phyloP scores from a whole-genome alignment of 2,113 vertebrate genomes.

The Oryzias melastigma region DNA sequence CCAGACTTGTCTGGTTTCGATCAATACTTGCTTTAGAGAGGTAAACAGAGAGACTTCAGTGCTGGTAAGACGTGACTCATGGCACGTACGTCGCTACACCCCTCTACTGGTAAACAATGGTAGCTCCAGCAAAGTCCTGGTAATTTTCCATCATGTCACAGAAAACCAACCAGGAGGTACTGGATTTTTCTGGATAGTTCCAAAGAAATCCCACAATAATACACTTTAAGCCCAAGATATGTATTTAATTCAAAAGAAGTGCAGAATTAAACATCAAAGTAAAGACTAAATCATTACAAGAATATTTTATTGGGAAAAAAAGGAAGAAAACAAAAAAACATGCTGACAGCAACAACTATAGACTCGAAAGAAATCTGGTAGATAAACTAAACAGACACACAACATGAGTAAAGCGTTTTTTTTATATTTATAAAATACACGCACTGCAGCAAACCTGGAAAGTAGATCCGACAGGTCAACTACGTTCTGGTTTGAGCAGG shows the following conservation, averaged over 20 bases:
- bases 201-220: not conserved
- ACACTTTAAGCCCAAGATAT: no score
- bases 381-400: no score
- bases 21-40: no score
- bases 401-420: conserved; percentile 38
- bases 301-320: no score
- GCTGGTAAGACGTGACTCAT: conserved; percentile 18
- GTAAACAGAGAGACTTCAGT: not conserved
- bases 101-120: conserved; percentile 41
- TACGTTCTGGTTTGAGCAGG: conserved; percentile 70
- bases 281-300: no score
- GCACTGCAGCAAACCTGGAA: conserved; percentile 65
- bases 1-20: conserved; percentile 23
- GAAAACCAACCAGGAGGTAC: no score
- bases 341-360: no score
- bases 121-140: conserved; percentile 12
- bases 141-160: conserved; percentile 61
- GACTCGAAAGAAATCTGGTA: no score
- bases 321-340: no score
- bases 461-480: conserved; percentile 57
- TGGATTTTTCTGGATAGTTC: conserved; percentile 50
- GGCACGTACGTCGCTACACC: conserved; percentile 25
- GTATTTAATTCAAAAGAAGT: not conserved
- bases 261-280: no score
- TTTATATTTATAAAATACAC: conserved; percentile 26